phyloP scores from a whole-genome alignment of 2,113 vertebrate genomes.

The Scytalopus superciliaris region DNA sequence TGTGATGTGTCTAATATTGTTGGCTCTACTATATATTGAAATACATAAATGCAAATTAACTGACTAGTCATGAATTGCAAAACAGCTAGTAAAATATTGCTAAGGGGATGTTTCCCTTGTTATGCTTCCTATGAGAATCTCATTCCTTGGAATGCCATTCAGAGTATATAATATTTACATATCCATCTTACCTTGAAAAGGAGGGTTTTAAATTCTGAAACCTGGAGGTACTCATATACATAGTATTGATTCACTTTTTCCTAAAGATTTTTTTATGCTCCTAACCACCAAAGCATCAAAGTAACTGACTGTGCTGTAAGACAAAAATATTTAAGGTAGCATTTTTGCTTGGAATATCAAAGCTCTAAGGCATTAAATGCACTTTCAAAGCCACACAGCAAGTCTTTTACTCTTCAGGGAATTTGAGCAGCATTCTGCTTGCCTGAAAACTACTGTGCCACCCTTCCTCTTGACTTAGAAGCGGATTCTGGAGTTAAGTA shows the following conservation, averaged over 20 bases:
- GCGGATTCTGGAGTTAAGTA: neutral
- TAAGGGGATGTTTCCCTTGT: neutral
- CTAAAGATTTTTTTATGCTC: neutral
- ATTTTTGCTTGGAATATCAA: neutral
- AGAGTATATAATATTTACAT: neutral
- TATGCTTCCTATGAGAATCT: neutral
- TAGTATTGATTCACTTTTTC: neutral
- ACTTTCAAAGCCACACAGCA: neutral
- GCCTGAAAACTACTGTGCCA: neutral
- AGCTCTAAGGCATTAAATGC: neutral
- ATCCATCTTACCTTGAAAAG: neutral
- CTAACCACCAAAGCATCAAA: neutral
- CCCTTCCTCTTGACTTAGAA: neutral
- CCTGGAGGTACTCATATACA: neutral
- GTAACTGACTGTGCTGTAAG: neutral
- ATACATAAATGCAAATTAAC: conserved; percentile 36
- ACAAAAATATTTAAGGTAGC: neutral
- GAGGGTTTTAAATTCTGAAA: neutral
- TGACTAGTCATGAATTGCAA: conserved; percentile 9
- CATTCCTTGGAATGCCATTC: neutral
- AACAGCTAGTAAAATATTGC: neutral
- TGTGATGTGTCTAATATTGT: neutral
- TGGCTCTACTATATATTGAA: conserved; percentile 3
- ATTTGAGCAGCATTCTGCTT: neutral
- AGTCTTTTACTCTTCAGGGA: neutral